phyloP scores from a whole-genome alignment of 2,888 invertebrate genomes.

The Drosophila antonietae region DNA sequence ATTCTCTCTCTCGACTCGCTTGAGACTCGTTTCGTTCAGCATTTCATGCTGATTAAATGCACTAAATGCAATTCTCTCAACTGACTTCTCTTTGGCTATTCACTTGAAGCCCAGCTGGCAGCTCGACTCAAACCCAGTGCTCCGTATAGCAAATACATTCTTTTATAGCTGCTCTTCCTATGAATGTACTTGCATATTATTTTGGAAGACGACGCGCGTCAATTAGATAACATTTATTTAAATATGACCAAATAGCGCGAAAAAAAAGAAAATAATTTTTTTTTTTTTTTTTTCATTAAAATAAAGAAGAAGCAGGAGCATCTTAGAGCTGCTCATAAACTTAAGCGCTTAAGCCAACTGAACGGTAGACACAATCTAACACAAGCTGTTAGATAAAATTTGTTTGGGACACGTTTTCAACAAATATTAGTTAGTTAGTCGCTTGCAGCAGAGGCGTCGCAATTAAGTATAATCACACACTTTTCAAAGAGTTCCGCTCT shows the following conservation, averaged over 20 bases:
- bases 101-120: not conserved
- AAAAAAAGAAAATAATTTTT: not conserved
- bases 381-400: constrained; percentile 5
- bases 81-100: not conserved
- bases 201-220: constrained; percentile 31
- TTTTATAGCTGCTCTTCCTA: not conserved
- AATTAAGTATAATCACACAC: not conserved
- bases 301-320: not conserved
- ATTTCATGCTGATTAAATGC: not conserved
- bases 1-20: not conserved
- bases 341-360: constrained; percentile 1
- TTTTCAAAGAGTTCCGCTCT: constrained; percentile 1
- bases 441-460: not conserved
- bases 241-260: not conserved
- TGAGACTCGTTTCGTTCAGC: not conserved
- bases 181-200: constrained; percentile 7
- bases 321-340: constrained; percentile 9
- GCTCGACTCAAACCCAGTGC: not conserved
- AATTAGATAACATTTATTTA: constrained; percentile 43
- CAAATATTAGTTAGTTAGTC: constrained; percentile 11
- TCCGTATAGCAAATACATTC: not conserved
- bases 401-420: constrained; percentile 8
- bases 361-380: constrained; percentile 20
- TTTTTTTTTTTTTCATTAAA: constrained; percentile 6
- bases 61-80: not conserved